These are phyloP conservation scores for Thunnus thynnus DNA, from an alignment of 2,113 vertebrate genomes.

Conservation along the genomic window DNA sequence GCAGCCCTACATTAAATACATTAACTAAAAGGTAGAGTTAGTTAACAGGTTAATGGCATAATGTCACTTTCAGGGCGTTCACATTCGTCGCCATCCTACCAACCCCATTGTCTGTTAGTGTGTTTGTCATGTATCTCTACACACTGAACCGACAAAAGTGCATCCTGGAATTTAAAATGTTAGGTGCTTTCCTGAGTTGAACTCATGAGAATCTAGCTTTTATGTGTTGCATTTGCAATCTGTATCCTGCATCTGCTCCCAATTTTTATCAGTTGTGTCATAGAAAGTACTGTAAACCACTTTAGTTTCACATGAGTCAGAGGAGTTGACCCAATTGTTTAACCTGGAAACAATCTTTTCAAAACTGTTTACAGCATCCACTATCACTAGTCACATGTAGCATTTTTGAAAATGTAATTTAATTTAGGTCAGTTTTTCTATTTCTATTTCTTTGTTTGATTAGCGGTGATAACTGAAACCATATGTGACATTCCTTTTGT, in stretches of 20 bases:
- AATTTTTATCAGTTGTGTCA: neutral
- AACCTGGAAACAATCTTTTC: neutral
- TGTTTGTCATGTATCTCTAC: too few species aligned
- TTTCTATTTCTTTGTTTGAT: neutral
- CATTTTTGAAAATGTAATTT: neutral
- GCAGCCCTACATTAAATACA: too few species aligned
- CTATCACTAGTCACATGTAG: neutral
- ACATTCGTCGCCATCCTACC: too few species aligned
- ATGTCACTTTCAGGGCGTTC: too few species aligned
- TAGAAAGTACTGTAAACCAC: neutral
- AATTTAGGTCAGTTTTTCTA: neutral
- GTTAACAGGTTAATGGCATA: too few species aligned
- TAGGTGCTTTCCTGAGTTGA: neutral
- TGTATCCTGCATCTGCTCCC: neutral
- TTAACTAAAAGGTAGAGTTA: too few species aligned
- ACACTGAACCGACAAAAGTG: neutral
- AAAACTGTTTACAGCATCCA: neutral
- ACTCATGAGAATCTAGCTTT: neutral
- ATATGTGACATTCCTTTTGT: neutral
- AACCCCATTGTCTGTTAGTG: too few species aligned
- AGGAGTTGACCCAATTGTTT: conserved; percentile 4
- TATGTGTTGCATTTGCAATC: neutral
- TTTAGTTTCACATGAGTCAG: neutral
- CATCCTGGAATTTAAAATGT: neutral
- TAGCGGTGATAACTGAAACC: too few species aligned